These are phyloP conservation scores for Cryptomyrus ogoouensis DNA, from an alignment of 2,113 vertebrate genomes.

Conservation along the genomic window DNA sequence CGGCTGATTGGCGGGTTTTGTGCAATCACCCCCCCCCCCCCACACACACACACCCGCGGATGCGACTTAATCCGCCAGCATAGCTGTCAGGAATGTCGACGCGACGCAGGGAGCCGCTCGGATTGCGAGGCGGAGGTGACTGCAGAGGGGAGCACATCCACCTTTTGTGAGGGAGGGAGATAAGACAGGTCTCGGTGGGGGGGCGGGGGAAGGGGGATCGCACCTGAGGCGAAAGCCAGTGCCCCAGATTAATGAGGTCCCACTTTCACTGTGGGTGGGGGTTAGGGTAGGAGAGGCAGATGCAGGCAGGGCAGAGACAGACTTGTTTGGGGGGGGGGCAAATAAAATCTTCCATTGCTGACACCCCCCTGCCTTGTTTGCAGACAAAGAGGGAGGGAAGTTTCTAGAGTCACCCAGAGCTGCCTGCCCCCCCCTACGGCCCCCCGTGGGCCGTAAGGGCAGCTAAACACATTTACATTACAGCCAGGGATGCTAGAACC, in stretches of 20 bases:
- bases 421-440: neutral
- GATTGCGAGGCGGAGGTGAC: constrained; percentile 18
- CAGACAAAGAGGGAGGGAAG: constrained; percentile 36
- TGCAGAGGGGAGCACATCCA: constrained; percentile 39
- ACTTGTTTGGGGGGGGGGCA: neutral
- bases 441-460: neutral
- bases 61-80: constrained; percentile 33
- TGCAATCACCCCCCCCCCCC: constrained; percentile 19
- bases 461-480: neutral
- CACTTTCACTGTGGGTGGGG: constrained; percentile 39
- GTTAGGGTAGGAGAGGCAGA: constrained; percentile 19
- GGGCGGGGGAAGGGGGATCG: constrained; percentile 38
- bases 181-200: constrained; percentile 42
- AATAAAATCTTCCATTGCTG: constrained; percentile 23
- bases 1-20: constrained; percentile 15
- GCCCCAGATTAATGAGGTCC: constrained; percentile 50
- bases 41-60: neutral
- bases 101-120: constrained; percentile 29
- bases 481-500: neutral
- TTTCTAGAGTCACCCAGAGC: constrained; percentile 19
- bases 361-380: constrained; percentile 26
- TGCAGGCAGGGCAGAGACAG: neutral
- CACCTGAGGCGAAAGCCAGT: constrained; percentile 47
- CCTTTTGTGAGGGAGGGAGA: constrained; percentile 51
- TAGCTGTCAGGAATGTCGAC: constrained; percentile 43